Base-by-base conservation (phyloP, 1,140 invertebrate species). In the Parapsyche elsis region DNA sequence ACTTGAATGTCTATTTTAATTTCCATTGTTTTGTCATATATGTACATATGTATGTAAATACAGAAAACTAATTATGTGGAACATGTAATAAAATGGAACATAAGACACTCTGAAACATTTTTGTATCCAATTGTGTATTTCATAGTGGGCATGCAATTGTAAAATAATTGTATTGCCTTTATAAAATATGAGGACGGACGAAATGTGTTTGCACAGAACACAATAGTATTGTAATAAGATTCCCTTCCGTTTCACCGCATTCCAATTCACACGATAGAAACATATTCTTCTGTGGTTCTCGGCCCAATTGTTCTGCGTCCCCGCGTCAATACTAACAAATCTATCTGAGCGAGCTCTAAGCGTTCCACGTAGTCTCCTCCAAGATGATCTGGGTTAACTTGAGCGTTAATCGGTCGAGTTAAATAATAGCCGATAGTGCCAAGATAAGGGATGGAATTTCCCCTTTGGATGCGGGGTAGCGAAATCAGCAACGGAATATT, bases 331-430 rank as follows among this genome's bases (percentile, higher is more conserved):
- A 30, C 9, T 67, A 30, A 30, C 64, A 23, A 67, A 67, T 61
- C 21, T 61, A 61, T 67, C 24, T 23, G 12, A 64, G 4, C 12
- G 12, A 12, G 24, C 7, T 10, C 9, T 5, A 67, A 61, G 21
- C 21, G 59, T 24, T 67, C 64, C 64, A 9, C 9, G 57, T 5
- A 71, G 38, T 21, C 9, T 26, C n/a, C 0, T 1, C 71, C 71
- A 19, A 24, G 38, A 75, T 26, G 24, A 61, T 77, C 75, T 23
- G 75, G 75, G 75, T 64, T 77, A 77, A 77, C 24, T 77, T 77
- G 21, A 77, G 75, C 75, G 75, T 77, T 77, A 77, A 77, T 77
- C 75, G 75, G 44, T 77, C 75, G 75, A 77, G 75, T 77, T 77
- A 77, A 77, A 77, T 77, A 77, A 77, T 77, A 77, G 75, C 75